Evolutionary conservation across 2,113 vertebrate genomes (phyloP).

Genomic region (Urocynchramus pylzowi): DNA sequence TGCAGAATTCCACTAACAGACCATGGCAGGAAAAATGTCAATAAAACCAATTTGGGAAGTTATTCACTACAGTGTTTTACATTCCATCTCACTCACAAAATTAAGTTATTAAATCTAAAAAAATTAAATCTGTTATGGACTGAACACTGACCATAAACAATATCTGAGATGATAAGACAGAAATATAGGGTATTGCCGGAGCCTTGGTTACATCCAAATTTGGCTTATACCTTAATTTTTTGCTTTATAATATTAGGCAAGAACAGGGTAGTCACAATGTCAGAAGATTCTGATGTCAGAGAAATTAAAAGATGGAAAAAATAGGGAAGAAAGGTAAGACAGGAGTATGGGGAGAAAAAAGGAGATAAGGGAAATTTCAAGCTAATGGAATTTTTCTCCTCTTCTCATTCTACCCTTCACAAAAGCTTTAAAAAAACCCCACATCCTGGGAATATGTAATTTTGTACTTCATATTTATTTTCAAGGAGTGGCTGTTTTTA

Average conservation of each 20-base stretch:
- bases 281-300: not conserved
- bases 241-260: not conserved
- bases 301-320: not conserved
- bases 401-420: not conserved
- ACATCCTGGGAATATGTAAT: not conserved
- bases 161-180: not conserved
- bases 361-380: not conserved
- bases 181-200: not conserved
- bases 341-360: not conserved
- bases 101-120: not conserved
- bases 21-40: not conserved
- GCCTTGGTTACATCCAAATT: not conserved
- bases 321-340: not conserved
- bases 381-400: not conserved
- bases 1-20: not conserved
- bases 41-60: not conserved
- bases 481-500: not conserved
- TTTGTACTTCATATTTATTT: not conserved
- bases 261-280: not conserved
- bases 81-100: not conserved
- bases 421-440: not conserved
- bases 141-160: not conserved
- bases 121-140: not conserved
- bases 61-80: not conserved
- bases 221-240: not conserved